Percentiles rank a stretch among this genome's conserved stretches.
Conservation (phyloP, 2,888 invertebrate genomes). For the Hemicrepidius hirtus region DNA sequence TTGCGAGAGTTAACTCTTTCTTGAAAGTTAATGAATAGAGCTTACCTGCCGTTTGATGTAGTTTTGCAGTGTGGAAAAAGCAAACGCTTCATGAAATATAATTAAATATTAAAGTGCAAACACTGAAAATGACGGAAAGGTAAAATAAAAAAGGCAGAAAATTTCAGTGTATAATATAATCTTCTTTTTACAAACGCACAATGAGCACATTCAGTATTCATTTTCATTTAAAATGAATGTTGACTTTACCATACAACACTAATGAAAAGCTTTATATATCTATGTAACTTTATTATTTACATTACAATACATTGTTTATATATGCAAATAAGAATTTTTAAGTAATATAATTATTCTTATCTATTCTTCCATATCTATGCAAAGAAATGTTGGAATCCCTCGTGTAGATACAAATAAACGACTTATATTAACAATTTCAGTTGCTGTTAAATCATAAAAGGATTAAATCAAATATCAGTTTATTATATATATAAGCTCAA, state of each 20-base stretch:
- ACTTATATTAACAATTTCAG: neutral
- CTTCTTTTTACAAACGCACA: slow-evolving; percentile 58
- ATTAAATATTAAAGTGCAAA: slow-evolving; percentile 46
- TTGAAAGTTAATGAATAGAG: neutral
- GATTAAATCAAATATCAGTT: neutral
- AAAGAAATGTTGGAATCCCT: neutral
- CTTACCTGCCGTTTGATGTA: slow-evolving; percentile 21
- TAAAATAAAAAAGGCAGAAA: slow-evolving; percentile 47
- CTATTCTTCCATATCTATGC: slow-evolving; percentile 19
- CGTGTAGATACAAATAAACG: neutral
- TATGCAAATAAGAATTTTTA: slow-evolving; percentile 47
- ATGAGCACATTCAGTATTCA: slow-evolving; percentile 57
- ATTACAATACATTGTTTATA: slow-evolving; percentile 55
- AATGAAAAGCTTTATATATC: slow-evolving; percentile 56
- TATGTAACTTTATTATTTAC: slow-evolving; percentile 58
- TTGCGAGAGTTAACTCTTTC: neutral
- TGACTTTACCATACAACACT: slow-evolving; percentile 54
- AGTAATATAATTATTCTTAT: slow-evolving; percentile 38
- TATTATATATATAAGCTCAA: slow-evolving; percentile 10
- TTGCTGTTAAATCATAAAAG: neutral
- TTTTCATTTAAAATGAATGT: slow-evolving; percentile 54
- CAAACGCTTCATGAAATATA: slow-evolving; percentile 25
- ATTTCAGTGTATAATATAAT: slow-evolving; percentile 52
- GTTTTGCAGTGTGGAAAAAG: slow-evolving; percentile 30
- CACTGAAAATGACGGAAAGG: slow-evolving; percentile 45